Evolutionary conservation across 2,888 invertebrate genomes (phyloP).

Genomic region (Mantis religiosa): DNA sequence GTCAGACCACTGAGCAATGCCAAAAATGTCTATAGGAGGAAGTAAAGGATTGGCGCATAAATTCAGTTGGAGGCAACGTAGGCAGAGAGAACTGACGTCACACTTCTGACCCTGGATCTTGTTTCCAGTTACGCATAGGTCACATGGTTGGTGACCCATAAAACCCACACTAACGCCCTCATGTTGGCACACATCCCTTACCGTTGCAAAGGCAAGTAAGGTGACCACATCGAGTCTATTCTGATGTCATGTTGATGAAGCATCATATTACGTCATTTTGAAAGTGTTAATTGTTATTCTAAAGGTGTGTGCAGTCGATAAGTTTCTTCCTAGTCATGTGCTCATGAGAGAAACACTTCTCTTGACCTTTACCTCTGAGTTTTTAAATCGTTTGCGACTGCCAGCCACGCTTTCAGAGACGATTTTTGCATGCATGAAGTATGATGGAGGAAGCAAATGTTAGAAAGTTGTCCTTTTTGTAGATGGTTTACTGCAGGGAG

Average conservation of each 20-base stretch:
- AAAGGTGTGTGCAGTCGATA: not conserved
- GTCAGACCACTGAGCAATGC: too few relatives aligned
- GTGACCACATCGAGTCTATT: not conserved
- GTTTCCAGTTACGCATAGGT: not conserved
- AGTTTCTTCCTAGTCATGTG: not conserved
- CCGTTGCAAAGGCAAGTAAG: not conserved
- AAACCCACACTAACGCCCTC: not conserved
- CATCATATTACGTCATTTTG: not conserved
- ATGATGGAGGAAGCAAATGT: too few relatives aligned
- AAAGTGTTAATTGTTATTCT: not conserved
- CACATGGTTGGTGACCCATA: not conserved
- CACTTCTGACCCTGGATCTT: not conserved
- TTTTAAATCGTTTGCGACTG: too few relatives aligned
- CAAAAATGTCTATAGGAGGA: not conserved
- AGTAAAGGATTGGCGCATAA: not conserved
- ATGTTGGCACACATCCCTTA: too few relatives aligned
- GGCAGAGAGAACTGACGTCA: not conserved
- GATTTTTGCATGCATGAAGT: too few relatives aligned
- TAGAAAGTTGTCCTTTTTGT: too few relatives aligned
- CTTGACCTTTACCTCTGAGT: not conserved
- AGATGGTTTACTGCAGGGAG: too few relatives aligned
- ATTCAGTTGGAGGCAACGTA: not conserved
- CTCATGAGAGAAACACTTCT: not conserved
- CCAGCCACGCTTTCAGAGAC: too few relatives aligned
- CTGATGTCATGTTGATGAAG: not conserved